Evolutionary conservation across 2,888 invertebrate species (phyloP).

Genomic region (Polydrusus pterygomalis): DNA sequence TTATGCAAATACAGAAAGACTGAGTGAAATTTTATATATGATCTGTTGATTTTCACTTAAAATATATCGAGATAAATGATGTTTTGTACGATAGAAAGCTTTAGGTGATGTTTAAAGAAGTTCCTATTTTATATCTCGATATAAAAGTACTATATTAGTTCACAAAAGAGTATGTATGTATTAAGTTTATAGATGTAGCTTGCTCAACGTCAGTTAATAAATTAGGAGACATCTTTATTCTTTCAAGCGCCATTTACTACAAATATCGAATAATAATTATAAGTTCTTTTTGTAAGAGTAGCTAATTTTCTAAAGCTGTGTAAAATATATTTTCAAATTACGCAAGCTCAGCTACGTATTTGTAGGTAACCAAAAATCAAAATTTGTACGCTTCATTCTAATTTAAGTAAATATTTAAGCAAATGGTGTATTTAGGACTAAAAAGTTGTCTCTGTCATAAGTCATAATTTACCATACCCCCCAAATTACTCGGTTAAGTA

Average conservation of each 20-base stretch:
- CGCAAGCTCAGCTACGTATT: constrained; percentile 24
- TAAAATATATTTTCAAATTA: constrained; percentile 6
- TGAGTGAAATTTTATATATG: constrained; percentile 74
- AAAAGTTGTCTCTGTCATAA: constrained; percentile 29
- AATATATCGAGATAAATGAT: constrained; percentile 71
- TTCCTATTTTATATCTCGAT: constrained; percentile 74
- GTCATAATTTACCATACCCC: constrained; percentile 1
- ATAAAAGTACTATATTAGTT: constrained; percentile 69
- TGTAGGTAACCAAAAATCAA: constrained; percentile 32
- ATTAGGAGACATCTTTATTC: constrained; percentile 46
- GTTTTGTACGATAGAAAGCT: constrained; percentile 73
- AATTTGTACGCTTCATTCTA: constrained; percentile 40
- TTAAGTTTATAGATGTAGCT: constrained; percentile 73
- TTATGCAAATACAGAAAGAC: constrained; percentile 75
- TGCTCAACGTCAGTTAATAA: constrained; percentile 70
- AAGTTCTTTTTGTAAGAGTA: not conserved
- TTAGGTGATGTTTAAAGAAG: constrained; percentile 74
- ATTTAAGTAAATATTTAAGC: constrained; percentile 25
- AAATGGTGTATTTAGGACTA: constrained; percentile 33
- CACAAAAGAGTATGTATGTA: constrained; percentile 71
- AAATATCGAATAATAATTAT: constrained; percentile 7
- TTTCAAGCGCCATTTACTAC: constrained; percentile 20
- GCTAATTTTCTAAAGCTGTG: constrained; percentile 14
- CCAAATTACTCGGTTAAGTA: constrained; percentile 9
- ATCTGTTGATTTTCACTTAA: constrained; percentile 73